A percentile compares a stretch with the other conserved stretches of the same genome.
Evolutionary conservation across 2,888 invertebrate genomes (phyloP).

Genomic region (Athalia cordata): DNA sequence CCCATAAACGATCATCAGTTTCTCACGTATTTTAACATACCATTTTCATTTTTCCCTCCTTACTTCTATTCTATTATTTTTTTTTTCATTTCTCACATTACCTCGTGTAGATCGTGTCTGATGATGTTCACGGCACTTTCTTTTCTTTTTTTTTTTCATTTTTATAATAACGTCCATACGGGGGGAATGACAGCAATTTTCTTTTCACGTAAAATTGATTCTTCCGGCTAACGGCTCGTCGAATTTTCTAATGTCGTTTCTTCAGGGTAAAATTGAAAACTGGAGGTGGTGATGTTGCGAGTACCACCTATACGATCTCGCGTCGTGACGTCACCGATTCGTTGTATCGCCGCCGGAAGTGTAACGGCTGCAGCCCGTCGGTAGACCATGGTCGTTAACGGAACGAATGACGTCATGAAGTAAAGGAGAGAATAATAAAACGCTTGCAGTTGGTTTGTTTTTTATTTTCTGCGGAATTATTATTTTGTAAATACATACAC

Average conservation of each 20-base stretch:
- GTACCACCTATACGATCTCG: not conserved
- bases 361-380: not conserved
- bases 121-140: no score
- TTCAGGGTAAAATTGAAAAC: not conserved
- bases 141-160: no score
- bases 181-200: no score
- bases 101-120: no score
- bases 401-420: not conserved
- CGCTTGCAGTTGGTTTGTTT: not conserved
- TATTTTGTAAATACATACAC: no score
- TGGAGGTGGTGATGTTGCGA: constrained; percentile 6
- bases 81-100: not conserved
- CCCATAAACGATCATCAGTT: not conserved
- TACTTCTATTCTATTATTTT: not conserved
- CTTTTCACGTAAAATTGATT: no score
- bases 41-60: not conserved
- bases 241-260: no score
- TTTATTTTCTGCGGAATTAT: not conserved
- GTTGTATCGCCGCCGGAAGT: not conserved
- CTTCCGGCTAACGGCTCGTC: no score
- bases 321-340: constrained; percentile 30
- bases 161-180: no score
- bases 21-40: not conserved
- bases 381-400: constrained; percentile 16
- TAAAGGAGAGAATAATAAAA: not conserved